phyloP scores from a whole-genome alignment of 92 coral and sea anemone genomes.

The Phymanthus crucifer region DNA sequence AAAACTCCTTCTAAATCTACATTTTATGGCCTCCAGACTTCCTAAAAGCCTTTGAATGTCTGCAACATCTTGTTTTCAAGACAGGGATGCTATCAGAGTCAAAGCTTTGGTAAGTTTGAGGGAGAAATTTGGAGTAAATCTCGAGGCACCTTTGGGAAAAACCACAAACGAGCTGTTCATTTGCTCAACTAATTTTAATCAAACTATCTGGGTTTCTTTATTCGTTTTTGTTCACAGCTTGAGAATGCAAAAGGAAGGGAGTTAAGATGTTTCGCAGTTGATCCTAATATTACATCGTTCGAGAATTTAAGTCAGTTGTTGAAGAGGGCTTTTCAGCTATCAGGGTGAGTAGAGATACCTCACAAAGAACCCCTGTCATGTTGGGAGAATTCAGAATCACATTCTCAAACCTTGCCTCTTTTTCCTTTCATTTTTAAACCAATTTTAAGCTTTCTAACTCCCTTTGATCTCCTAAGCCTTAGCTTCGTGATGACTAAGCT shows the following conservation, averaged over 20 bases:
- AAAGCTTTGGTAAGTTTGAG: constrained; percentile 73
- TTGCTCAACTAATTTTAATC: constrained; percentile 6
- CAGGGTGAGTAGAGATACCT: constrained; percentile 51
- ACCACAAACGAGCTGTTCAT: constrained; percentile 19
- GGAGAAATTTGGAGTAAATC: not conserved
- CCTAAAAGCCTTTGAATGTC: constrained; percentile 21
- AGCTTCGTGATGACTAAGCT: not conserved
- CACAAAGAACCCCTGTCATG: not conserved
- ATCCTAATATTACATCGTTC: constrained; percentile 95
- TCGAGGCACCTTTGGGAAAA: not conserved
- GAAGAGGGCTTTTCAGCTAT: constrained; percentile 82
- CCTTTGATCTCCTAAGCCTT: not conserved
- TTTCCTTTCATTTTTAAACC: not conserved
- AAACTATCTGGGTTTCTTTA: not conserved
- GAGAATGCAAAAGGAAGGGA: constrained; percentile 49
- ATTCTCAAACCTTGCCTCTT: not conserved
- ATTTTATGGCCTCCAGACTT: constrained; percentile 10
- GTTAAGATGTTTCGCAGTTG: constrained; percentile 85
- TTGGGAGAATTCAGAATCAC: not conserved
- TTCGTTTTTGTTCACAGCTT: no score
- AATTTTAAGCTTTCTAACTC: not conserved
- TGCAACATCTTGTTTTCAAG: constrained; percentile 57
- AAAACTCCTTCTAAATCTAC: constrained; percentile 4
- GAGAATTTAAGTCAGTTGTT: constrained; percentile 73
- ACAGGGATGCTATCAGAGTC: constrained; percentile 91